Evolutionary conservation across 2,888 invertebrate species (phyloP), one percentile per base, ranked within the genome.

Genomic region (Orthosia cruda): DNA sequence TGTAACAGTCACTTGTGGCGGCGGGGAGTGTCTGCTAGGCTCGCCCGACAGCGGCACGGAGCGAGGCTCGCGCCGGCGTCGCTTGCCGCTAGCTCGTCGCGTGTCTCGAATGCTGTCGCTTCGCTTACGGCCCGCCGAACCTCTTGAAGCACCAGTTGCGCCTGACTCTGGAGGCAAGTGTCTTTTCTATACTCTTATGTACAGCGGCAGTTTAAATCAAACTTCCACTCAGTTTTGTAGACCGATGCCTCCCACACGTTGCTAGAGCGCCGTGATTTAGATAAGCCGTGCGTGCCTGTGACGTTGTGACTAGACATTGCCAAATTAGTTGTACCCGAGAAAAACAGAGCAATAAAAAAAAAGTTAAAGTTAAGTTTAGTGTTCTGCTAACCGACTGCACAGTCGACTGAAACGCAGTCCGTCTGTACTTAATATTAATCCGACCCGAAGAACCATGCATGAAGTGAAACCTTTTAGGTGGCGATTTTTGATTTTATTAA

Each of bases 11-110:
- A 93, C 94, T 90, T 93, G 93, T 2, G 92, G 91, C 45, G 91
- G 90, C 2, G 93, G 90, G 3, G 83, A 90, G 40, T 95, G 95
- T 0, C 91, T 82, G 80, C 96, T 96, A 13, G 95, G 91, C 64
- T 95, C 94, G 15, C 90, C 92, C 0, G 95, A 96, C 7, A 96
- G 89, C 3, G 96, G 96, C 66, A 93, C 95, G 9, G 96, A 96
- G 54, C 94, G 92, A 13, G 95, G 92, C 78, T 95, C 93, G 50
- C 91, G 90, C 13, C 95, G 92, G 2, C 94, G 89, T 0, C 95
- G 91, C 86, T 94, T 95, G 87, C 74, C 83, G 54, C 77, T 74
- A 0, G 91, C 83, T 4, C 93, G 89, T 0, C 88, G 80, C 7
- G 83, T 58, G 20, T 82, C 77, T 13, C 86, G 80, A 1, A 77